Evolutionary conservation across 1,140 invertebrate species (phyloP).

Genomic region (Drosophila mauritiana): DNA sequence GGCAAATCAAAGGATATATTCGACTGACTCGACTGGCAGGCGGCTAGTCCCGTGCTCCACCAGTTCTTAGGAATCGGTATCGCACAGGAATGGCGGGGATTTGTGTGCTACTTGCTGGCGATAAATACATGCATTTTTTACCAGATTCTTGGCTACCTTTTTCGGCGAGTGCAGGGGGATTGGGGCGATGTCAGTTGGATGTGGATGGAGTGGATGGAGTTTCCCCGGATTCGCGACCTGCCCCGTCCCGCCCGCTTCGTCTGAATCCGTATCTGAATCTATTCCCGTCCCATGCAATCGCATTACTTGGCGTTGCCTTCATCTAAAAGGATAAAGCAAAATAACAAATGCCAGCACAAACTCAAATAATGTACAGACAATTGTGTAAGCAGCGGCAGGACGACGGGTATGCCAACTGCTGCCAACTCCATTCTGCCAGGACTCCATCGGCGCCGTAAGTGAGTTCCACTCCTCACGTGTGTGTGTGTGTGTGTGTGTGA

Average conservation of each 20-base stretch:
- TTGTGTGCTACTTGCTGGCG: conserved; percentile 5
- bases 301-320: conserved; percentile 58
- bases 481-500: conserved; percentile 4
- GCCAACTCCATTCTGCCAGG: conserved; percentile 1
- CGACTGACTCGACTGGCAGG: neutral
- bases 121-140: conserved; percentile 2
- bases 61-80: no score
- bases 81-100: conserved; percentile 3
- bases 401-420: neutral
- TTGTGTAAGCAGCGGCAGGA: conserved; percentile 49
- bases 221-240: conserved; percentile 28
- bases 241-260: conserved; percentile 10
- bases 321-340: conserved; percentile 68
- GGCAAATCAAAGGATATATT: neutral
- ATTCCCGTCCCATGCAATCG: conserved; percentile 52
- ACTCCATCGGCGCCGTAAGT: conserved; percentile 18
- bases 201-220: no score
- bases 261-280: conserved; percentile 4
- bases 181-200: conserved; percentile 21
- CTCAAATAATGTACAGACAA: conserved; percentile 76
- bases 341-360: conserved; percentile 74
- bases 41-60: neutral
- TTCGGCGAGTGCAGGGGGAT: conserved; percentile 6
- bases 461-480: neutral
- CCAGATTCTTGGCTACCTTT: conserved; percentile 3